Conservation (phyloP, 2,797 vertebrate species). For the Pyrocephalus nanus region DNA sequence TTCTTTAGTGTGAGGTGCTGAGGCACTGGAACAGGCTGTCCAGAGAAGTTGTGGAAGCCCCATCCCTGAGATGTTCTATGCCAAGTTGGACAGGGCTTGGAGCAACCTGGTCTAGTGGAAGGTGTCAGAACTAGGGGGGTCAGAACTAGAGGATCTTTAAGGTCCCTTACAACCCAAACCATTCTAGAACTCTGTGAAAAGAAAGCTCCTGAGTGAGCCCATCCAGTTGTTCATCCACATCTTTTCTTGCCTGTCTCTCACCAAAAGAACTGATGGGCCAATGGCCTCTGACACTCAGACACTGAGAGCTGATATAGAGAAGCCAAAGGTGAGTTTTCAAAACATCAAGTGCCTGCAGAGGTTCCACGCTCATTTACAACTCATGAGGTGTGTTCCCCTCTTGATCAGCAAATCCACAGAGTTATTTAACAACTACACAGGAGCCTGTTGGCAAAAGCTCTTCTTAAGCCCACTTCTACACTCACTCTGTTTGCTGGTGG, state of each 20-base stretch:
- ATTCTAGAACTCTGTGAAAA: not conserved
- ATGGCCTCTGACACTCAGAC: not conserved
- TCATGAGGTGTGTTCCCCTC: not conserved
- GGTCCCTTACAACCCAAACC: not conserved
- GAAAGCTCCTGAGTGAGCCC: not conserved
- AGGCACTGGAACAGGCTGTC: not conserved
- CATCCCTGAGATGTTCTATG: not conserved
- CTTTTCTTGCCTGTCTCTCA: not conserved
- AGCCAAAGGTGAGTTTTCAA: not conserved
- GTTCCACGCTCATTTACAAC: not conserved
- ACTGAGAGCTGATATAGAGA: not conserved
- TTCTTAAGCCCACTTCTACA: not conserved
- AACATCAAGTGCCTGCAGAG: not conserved
- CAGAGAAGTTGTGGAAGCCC: not conserved
- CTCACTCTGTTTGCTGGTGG: no score
- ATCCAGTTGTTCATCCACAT: not conserved
- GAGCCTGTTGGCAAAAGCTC: not conserved
- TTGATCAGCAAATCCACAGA: not conserved
- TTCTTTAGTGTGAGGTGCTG: accelerated
- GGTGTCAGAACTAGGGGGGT: not conserved
- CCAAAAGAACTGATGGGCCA: not conserved
- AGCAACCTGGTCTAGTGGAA: accelerated
- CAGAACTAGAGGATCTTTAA: not conserved
- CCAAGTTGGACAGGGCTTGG: accelerated
- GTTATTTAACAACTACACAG: accelerated